Base-by-base conservation (phyloP, 2,797 vertebrate genomes). In the Enteromius argenteus region DNA sequence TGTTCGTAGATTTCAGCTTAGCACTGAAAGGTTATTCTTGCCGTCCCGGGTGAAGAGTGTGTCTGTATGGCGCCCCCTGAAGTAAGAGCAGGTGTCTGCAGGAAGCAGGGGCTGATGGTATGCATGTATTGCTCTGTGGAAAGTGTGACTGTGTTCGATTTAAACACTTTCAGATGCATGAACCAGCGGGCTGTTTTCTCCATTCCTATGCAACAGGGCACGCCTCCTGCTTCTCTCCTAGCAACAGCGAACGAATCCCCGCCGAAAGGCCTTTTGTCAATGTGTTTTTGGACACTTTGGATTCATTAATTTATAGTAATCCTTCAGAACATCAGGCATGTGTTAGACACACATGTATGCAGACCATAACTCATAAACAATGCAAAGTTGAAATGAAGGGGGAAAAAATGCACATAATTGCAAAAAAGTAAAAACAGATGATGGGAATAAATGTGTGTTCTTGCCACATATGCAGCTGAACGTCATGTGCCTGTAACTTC, bases 131-230 rank as follows among this genome's bases (percentile, higher is more conserved):
- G 91, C 89, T 80, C 86, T 90, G 91, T 94, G 94, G 93, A 95
- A 94, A 94, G 93, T 93, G 93, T 94, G 94, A 95, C 93, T 93
- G 93, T 90, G 91, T 93, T 94, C 87, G 91, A 93, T 94, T 94
- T 95, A 94, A 95, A 94, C 88, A 93, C 88, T 93, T 94, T 95
- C 94, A 95, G 94, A 94, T 95, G 94, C 75, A 76, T 92, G 90
- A 92, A 94, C 92, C 92, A 94, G 93, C 93, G 94, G 93, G 91
- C 88, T 94, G 88, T 86, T 89, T 87, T 89, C 74, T 91, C 87
- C 89, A 92, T 90, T 93, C 93, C 93, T 91, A 92, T 88, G 87
- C 90, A 92, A 76, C 69, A 76, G 46, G 53, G 67, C 53, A 78
- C 44, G 58, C 76, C 81, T 56, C 69, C 72, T 44, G 2, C 2